These are phyloP conservation scores for Anarsia innoxiella DNA, from an alignment of 2,888 invertebrate genomes.

Conservation along the genomic window DNA sequence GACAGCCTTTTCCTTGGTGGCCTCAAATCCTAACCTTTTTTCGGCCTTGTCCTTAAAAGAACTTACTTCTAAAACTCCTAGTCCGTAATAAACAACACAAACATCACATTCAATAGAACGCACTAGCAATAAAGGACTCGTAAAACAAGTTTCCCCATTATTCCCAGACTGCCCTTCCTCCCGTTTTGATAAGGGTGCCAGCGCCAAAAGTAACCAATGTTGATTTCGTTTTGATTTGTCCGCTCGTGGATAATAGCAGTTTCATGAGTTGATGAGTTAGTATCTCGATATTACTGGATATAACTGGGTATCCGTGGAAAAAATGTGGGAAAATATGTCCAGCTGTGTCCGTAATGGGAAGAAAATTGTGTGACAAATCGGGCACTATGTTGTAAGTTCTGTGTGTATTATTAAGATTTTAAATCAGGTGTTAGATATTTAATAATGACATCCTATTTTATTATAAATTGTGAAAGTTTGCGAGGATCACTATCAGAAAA, in stretches of 20 bases:
- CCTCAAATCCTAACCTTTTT: too few relatives aligned
- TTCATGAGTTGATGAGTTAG: slow-evolving; percentile 54
- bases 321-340: slow-evolving; percentile 35
- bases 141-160: slow-evolving; percentile 26
- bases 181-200: slow-evolving; percentile 58
- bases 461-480: too few relatives aligned
- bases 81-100: slow-evolving; percentile 8
- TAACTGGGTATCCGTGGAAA: slow-evolving; percentile 31
- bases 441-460: too few relatives aligned
- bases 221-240: slow-evolving; percentile 70
- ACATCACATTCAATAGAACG: slow-evolving; percentile 14
- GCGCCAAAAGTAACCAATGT: slow-evolving; percentile 63
- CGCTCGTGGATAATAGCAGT: slow-evolving; percentile 58
- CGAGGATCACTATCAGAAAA: too few relatives aligned
- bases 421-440: too few relatives aligned
- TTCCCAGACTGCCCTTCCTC: slow-evolving; percentile 45
- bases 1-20: too few relatives aligned
- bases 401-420: too few relatives aligned
- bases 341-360: slow-evolving; percentile 39
- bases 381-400: slow-evolving; percentile 9
- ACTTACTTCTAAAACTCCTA: neutral
- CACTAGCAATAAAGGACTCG: slow-evolving; percentile 15
- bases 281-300: slow-evolving; percentile 28
- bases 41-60: too few relatives aligned
- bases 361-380: slow-evolving; percentile 38